Evolutionary conservation across 2,797 vertebrate genomes (phyloP).

Genomic region (Todus mexicanus): DNA sequence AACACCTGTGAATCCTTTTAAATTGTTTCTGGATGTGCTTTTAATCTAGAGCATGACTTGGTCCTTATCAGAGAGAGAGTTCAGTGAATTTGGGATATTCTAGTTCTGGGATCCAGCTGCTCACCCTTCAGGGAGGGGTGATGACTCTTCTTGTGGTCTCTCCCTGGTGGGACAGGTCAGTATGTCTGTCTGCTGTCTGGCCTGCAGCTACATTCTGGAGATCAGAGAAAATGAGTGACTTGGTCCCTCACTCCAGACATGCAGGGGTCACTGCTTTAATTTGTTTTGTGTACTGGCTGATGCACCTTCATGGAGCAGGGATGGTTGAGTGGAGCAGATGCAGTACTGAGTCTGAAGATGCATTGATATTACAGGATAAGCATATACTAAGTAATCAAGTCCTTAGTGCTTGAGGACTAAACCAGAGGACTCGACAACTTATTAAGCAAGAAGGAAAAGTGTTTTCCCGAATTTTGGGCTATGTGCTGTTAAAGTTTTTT

Average conservation of each 20-base stretch:
- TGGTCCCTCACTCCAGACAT: neutral
- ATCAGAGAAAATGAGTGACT: neutral
- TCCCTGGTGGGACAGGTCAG: neutral
- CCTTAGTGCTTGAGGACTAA: neutral
- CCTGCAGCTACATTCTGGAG: neutral
- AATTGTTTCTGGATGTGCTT: neutral
- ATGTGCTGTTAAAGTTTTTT: neutral
- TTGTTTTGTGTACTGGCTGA: neutral
- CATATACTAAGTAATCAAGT: neutral
- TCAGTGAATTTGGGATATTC: neutral
- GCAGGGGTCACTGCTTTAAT: neutral
- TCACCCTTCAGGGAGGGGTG: neutral
- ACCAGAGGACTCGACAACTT: neutral
- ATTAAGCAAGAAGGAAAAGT: neutral
- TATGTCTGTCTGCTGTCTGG: neutral
- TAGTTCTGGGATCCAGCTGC: neutral
- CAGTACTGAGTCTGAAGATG: neutral
- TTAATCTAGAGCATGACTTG: neutral
- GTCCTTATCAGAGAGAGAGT: neutral
- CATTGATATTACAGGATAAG: neutral
- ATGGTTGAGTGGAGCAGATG: neutral
- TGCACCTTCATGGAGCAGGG: neutral
- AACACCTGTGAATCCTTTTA: neutral
- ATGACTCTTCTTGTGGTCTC: neutral
- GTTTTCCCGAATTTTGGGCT: neutral